Percentiles rank a stretch among this genome's conserved stretches.
Conservation (phyloP, 2,797 vertebrate species). For the Coregonus suidteri region DNA sequence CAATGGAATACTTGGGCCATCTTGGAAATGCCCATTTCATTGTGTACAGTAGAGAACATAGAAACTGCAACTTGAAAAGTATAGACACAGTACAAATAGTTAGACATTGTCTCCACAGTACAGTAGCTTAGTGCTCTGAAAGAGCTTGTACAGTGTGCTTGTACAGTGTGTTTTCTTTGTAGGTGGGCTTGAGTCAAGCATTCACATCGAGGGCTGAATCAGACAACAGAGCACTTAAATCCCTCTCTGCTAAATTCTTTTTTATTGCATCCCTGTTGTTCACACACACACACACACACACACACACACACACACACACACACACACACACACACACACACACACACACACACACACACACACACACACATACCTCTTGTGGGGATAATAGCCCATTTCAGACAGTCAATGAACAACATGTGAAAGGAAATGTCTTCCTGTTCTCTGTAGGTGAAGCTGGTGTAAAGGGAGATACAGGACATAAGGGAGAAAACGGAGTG, state of each 20-base stretch:
- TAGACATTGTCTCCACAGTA: constrained; percentile 27
- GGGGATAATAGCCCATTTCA: not conserved
- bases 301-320: not conserved
- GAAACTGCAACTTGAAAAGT: not conserved
- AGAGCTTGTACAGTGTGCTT: constrained; percentile 8
- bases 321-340: not conserved
- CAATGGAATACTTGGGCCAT: too few relatives aligned
- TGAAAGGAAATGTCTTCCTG: constrained; percentile 10
- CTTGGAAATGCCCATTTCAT: not conserved
- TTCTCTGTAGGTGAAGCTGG: constrained; percentile 70
- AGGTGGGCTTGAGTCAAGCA: constrained; percentile 30
- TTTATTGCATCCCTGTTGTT: not conserved
- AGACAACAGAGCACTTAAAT: constrained; percentile 4
- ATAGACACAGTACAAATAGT: not conserved
- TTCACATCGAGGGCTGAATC: constrained; percentile 42
- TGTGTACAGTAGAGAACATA: not conserved
- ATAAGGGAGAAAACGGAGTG: constrained; percentile 73
- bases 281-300: not conserved
- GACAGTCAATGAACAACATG: not conserved
- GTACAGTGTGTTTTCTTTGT: not conserved
- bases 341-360: not conserved
- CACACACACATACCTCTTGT: not conserved
- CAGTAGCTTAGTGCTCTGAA: constrained; percentile 4
- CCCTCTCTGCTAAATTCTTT: not conserved
- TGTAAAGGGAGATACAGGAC: constrained; percentile 69